A percentile compares a stretch with the other conserved stretches of the same genome.
These are phyloP conservation scores for Scalopus aquaticus DNA, from an alignment of 2,113 vertebrate species.

Conservation along the genomic window DNA sequence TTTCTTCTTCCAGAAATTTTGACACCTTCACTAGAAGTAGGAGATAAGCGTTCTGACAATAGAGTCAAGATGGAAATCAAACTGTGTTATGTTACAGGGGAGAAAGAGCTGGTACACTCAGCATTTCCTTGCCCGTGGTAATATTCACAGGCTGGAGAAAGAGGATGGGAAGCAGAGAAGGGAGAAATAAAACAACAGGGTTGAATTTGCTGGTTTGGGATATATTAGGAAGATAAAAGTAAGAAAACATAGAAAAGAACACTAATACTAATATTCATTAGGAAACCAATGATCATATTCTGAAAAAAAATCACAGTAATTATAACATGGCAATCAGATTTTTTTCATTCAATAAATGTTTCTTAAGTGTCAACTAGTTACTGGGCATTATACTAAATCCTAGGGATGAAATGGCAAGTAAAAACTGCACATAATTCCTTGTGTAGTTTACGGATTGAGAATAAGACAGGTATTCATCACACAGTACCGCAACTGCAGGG, in stretches of 20 bases:
- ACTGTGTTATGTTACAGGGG: rapidly evolving
- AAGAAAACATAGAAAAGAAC: background rate
- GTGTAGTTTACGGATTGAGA: background rate
- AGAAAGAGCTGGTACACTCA: background rate
- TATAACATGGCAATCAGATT: background rate
- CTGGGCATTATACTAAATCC: background rate
- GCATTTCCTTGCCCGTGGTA: too few species aligned
- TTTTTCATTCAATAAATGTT: background rate
- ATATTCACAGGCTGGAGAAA: background rate
- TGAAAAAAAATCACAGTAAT: background rate
- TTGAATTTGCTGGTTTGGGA: background rate
- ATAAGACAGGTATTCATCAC: background rate
- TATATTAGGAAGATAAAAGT: background rate
- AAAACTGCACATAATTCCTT: background rate
- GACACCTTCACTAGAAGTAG: background rate
- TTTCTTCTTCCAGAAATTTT: background rate
- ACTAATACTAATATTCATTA: background rate
- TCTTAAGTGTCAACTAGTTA: background rate
- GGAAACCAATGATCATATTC: background rate
- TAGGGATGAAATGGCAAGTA: background rate
- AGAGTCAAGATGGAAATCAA: background rate
- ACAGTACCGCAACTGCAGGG: background rate
- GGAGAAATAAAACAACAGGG: background rate
- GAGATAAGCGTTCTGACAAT: background rate
- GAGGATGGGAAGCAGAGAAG: background rate